Evolutionary conservation across 2,888 invertebrate species (phyloP).

Genomic region (Synergus japonicus): DNA sequence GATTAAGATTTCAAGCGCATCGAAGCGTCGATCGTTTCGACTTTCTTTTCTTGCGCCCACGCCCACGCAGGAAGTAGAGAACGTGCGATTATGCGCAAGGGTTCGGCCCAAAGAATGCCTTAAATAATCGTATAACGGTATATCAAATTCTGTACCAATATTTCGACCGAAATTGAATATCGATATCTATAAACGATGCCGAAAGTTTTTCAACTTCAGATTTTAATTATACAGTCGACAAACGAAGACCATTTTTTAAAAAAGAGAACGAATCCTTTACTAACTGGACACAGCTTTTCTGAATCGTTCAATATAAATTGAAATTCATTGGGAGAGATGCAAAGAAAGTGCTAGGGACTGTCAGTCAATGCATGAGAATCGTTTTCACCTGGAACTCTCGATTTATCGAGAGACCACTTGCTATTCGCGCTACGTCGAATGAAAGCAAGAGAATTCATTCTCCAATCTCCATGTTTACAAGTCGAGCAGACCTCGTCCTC

Average conservation of each 20-base stretch:
- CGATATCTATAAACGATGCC: neutral
- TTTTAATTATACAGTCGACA: neutral
- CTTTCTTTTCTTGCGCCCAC: conserved; percentile 35
- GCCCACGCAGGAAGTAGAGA: conserved; percentile 27
- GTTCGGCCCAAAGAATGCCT: conserved; percentile 14
- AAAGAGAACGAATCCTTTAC: neutral
- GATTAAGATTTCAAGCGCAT: conserved; percentile 37
- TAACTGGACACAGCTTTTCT: neutral
- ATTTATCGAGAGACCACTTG: conserved; percentile 40
- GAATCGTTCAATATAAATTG: neutral
- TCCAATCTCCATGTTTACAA: conserved; percentile 24
- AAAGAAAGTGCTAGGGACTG: conserved; percentile 35
- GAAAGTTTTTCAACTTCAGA: neutral
- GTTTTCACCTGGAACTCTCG: conserved; percentile 39
- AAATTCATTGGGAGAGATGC: conserved; percentile 11
- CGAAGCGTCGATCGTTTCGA: neutral
- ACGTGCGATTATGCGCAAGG: conserved; percentile 22
- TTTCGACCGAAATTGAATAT: neutral
- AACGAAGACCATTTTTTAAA: neutral
- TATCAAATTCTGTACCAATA: neutral
- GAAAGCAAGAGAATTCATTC: conserved; percentile 37
- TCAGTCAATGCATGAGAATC: conserved; percentile 33
- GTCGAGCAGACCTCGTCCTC: conserved; percentile 20
- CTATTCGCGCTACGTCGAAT: conserved; percentile 38
- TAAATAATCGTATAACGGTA: conserved; percentile 15